These are phyloP conservation scores for Sinelater perroti DNA, from an alignment of 2,888 invertebrate species.

Conservation along the genomic window DNA sequence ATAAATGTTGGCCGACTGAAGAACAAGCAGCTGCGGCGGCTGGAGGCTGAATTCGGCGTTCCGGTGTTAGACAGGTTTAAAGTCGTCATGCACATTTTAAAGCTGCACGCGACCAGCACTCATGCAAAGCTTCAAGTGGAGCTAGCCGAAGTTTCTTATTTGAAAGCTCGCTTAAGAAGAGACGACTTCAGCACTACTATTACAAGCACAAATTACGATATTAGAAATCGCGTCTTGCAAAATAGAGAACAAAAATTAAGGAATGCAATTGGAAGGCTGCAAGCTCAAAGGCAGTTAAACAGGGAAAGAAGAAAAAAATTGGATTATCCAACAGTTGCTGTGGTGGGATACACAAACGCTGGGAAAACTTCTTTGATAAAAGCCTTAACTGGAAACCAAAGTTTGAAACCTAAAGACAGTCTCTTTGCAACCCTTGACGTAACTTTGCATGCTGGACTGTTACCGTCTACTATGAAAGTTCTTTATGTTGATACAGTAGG, in stretches of 20 bases:
- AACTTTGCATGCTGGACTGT: constrained; percentile 74
- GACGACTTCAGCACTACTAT: constrained; percentile 52
- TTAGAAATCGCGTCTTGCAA: constrained; percentile 66
- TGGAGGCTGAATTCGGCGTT: constrained; percentile 70
- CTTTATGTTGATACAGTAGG: constrained; percentile 87
- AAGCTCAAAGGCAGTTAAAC: constrained; percentile 67
- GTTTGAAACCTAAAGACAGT: constrained; percentile 73
- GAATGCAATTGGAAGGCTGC: constrained; percentile 65
- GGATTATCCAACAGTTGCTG: constrained; percentile 74
- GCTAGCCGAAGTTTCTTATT: constrained; percentile 82
- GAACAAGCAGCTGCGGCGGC: constrained; percentile 67
- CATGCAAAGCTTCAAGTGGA: constrained; percentile 82
- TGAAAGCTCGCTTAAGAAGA: constrained; percentile 68
- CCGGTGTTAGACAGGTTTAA: constrained; percentile 80
- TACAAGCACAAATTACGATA: constrained; percentile 60
- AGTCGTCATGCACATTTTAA: constrained; percentile 82
- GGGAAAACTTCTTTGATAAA: constrained; percentile 85
- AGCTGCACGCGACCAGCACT: constrained; percentile 75
- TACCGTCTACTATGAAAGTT: constrained; percentile 73
- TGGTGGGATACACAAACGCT: constrained; percentile 87
- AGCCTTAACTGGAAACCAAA: constrained; percentile 73
- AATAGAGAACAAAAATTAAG: constrained; percentile 69
- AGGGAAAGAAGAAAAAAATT: constrained; percentile 65
- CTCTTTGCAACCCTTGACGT: constrained; percentile 89
- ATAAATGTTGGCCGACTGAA: constrained; percentile 74